Evolutionary conservation across 2,888 invertebrate genomes (phyloP), one percentile per base, ranked within the genome.

Genomic region (Orthonevra nobilis): DNA sequence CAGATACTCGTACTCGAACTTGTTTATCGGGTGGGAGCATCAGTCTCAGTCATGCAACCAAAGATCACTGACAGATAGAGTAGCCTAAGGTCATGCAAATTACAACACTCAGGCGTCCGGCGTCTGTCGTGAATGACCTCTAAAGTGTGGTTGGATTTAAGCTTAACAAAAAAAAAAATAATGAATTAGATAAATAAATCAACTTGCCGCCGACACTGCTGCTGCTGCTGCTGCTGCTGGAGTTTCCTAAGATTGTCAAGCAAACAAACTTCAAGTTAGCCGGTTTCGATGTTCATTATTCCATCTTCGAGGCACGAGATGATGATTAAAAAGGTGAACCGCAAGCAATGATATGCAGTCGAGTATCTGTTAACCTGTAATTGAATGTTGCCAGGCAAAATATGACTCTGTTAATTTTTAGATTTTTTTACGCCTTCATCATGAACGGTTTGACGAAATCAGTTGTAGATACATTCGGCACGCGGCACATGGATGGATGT

Each of bases 1-100:
- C n/a, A n/a, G n/a, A n/a, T n/a, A n/a, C n/a, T n/a, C n/a, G n/a
- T n/a, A n/a, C n/a, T n/a, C n/a, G n/a, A n/a, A n/a, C n/a, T n/a
- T n/a, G n/a, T n/a, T n/a, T n/a, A n/a, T n/a, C n/a, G n/a, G n/a
- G n/a, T n/a, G 74, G 69, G 69, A 75, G 74, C 74, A 75, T 34
- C 48, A 32, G 61, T 69, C 54, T 56, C 61, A 32, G 61, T 69
- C 54, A 50, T 54, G 44, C 28, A 50, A 61, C 69, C 69, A 69
- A n/a, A 69, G 69, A 69, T 69, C 74, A 75, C 34, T 14, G 26
- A 20, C 20, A 54, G 54, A 69, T 61, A 56, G 12, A 26, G 48
- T 40, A 54, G 50, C 69, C 34, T 69, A 63, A 75, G 74, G 74
- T 75, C 56, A 34, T 46, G 63, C 42, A 42, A 46, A 68, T 68